phyloP scores from a whole-genome alignment of 2,888 invertebrate genomes.

The Heliconius hortense region DNA sequence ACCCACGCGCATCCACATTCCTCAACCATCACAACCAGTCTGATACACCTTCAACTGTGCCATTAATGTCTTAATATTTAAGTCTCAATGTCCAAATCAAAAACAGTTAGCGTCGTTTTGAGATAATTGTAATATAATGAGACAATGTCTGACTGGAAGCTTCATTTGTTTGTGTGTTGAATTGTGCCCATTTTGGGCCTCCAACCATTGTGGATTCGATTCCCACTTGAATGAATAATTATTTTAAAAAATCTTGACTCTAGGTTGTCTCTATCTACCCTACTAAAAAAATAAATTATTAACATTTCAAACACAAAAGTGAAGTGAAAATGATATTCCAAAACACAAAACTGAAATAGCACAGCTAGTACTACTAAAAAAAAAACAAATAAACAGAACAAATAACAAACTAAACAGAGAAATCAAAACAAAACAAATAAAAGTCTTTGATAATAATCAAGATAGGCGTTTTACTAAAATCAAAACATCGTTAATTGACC shows the following conservation, averaged over 20 bases:
- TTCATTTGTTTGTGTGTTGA: background rate
- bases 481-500: slow-evolving; percentile 7
- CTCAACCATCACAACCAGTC: background rate
- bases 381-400: background rate
- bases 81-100: background rate
- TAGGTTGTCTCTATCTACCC: no score
- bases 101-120: background rate
- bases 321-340: no score
- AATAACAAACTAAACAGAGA: background rate
- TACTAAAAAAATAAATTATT: no score
- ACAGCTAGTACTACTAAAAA: no score
- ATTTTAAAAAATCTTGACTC: no score
- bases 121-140: background rate
- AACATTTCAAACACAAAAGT: no score
- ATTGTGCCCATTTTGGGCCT: no score
- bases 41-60: background rate
- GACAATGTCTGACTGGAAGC: background rate
- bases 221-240: background rate
- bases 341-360: no score
- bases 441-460: background rate
- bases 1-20: no score
- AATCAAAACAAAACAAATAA: background rate
- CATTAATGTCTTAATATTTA: background rate
- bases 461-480: background rate
- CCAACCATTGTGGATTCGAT: background rate